Conservation (phyloP, 2,888 invertebrate genomes). For the Ormyrus nitidulus region DNA sequence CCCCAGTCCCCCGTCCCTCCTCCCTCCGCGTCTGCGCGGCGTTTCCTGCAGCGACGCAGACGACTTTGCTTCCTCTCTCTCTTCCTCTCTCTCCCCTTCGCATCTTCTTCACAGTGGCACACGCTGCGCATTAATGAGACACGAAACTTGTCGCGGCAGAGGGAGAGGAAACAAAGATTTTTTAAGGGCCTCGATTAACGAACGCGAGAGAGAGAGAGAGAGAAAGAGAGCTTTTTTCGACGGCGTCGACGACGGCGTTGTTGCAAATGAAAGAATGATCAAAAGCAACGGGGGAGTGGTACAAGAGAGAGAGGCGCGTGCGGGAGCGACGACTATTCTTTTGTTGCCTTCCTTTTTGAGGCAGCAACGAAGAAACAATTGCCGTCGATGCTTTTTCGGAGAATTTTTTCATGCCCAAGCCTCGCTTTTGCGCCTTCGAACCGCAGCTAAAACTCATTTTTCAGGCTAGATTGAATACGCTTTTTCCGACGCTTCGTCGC, state of each 20-base stretch:
- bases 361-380: slow-evolving; percentile 17
- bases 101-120: not conserved
- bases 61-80: slow-evolving; percentile 13
- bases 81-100: not conserved
- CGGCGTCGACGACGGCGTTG: not conserved
- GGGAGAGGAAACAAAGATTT: slow-evolving; percentile 31
- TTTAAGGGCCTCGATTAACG: slow-evolving; percentile 52
- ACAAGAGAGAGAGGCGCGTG: not conserved
- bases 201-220: slow-evolving; percentile 1
- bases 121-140: slow-evolving; percentile 39
- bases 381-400: not conserved
- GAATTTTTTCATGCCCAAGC: no score
- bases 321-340: slow-evolving; percentile 5
- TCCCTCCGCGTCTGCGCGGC: slow-evolving; percentile 4
- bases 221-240: not conserved
- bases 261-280: slow-evolving; percentile 36
- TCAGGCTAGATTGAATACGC: no score
- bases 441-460: no score
- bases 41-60: slow-evolving; percentile 31
- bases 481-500: no score
- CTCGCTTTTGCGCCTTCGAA: no score
- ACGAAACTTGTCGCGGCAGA: not conserved
- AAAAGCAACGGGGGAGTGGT: slow-evolving; percentile 11
- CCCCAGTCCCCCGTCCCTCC: no score
- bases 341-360: slow-evolving; percentile 18